phyloP scores from a whole-genome alignment of 2,888 invertebrate genomes.

The Thymelicus acteon region DNA sequence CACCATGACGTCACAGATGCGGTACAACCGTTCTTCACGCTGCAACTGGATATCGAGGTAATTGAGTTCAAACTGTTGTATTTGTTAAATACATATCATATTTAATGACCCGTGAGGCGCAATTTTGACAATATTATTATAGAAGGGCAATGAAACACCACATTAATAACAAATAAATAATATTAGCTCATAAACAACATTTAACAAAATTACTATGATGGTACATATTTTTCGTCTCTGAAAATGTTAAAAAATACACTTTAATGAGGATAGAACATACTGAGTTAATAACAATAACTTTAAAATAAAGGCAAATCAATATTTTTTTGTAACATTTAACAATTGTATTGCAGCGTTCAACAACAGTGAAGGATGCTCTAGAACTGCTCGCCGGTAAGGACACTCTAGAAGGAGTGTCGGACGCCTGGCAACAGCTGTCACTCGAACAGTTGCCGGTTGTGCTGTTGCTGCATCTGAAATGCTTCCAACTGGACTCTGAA shows the following conservation, averaged over 20 bases:
- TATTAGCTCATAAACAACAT: neutral
- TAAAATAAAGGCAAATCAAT: neutral
- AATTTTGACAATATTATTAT: no score
- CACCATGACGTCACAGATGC: slow-evolving; percentile 91
- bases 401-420: slow-evolving; percentile 93
- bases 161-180: no score
- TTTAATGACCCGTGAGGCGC: no score
- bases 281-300: slow-evolving; percentile 6
- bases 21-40: slow-evolving; percentile 97
- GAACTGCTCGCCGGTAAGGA: slow-evolving; percentile 94
- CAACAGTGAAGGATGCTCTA: slow-evolving; percentile 93
- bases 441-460: slow-evolving; percentile 96
- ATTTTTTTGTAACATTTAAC: neutral
- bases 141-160: no score
- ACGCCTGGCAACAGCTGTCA: slow-evolving; percentile 95
- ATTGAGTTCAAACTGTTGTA: slow-evolving; percentile 35
- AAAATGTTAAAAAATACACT: slow-evolving; percentile 18
- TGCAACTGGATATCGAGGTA: slow-evolving; percentile 97
- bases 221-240: slow-evolving; percentile 31
- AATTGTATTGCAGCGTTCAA: slow-evolving; percentile 86
- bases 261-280: slow-evolving; percentile 23
- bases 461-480: slow-evolving; percentile 95
- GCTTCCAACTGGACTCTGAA: slow-evolving; percentile 95
- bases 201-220: slow-evolving; percentile 21
- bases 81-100: neutral